A percentile compares a stretch with the other conserved stretches of the same genome.
Conservation (phyloP, 2,888 invertebrate genomes). For the Phengaris arion region DNA sequence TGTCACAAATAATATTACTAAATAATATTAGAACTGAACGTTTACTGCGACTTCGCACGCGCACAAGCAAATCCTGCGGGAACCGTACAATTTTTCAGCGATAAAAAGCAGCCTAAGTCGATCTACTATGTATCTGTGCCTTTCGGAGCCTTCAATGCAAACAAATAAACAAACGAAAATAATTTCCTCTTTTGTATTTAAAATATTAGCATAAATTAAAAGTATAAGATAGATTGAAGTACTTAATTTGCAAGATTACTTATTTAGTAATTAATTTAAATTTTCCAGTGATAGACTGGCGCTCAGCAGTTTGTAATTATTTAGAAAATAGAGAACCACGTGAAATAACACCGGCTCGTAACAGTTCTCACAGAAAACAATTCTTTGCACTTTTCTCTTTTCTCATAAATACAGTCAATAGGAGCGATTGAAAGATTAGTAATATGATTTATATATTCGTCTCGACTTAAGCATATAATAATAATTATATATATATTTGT, state of each 20-base stretch:
- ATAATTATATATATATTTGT: neutral
- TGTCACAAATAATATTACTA: neutral
- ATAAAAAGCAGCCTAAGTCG: too few species aligned
- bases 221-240: too few species aligned
- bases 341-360: slow-evolving; percentile 62
- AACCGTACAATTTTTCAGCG: too few species aligned
- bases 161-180: too few species aligned
- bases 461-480: neutral
- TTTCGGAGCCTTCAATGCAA: too few species aligned
- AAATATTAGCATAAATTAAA: too few species aligned
- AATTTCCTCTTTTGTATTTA: too few species aligned
- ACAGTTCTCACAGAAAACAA: slow-evolving; percentile 66
- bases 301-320: slow-evolving; percentile 55
- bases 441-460: slow-evolving; percentile 47
- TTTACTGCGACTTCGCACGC: too few species aligned
- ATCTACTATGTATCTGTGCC: too few species aligned
- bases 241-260: neutral
- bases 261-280: slow-evolving; percentile 5
- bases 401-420: slow-evolving; percentile 64
- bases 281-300: slow-evolving; percentile 28
- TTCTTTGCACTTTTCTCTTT: slow-evolving; percentile 77
- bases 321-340: slow-evolving; percentile 74
- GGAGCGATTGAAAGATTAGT: slow-evolving; percentile 60
- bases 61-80: neutral
- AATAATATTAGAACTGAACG: neutral